phyloP scores from a whole-genome alignment of 2,113 vertebrate species.

The Otus sunia region DNA sequence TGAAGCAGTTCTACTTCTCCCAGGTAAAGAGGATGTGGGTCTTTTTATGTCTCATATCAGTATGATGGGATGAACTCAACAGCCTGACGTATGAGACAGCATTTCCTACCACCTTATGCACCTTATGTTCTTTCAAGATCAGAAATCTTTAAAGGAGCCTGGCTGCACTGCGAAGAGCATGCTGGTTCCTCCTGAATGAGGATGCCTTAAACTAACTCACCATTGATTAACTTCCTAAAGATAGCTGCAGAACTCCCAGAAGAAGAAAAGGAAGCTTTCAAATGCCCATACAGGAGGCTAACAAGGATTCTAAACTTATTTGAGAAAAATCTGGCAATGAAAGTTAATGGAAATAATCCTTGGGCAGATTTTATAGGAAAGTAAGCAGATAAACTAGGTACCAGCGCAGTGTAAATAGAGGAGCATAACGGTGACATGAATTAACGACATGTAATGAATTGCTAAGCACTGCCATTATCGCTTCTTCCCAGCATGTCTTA shows the following conservation, averaged over 20 bases:
- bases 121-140: neutral
- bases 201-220: neutral
- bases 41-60: neutral
- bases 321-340: neutral
- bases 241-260: neutral
- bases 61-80: neutral
- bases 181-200: neutral
- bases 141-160: neutral
- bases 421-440: constrained; percentile 16
- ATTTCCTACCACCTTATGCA: neutral
- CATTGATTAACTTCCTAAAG: neutral
- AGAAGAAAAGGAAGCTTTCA: neutral
- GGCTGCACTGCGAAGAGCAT: fast-evolving
- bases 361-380: neutral
- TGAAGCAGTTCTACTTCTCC: neutral
- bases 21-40: neutral
- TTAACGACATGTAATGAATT: constrained; percentile 13
- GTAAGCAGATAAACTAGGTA: neutral
- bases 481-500: constrained; percentile 1
- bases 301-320: neutral
- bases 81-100: neutral
- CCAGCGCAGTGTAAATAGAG: constrained; percentile 8
- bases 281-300: neutral
- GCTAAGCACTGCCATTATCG: neutral
- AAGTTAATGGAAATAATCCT: neutral